Evolutionary conservation across 2,113 vertebrate genomes (phyloP).

Genomic region (Machaerirhynchus nigripectus): DNA sequence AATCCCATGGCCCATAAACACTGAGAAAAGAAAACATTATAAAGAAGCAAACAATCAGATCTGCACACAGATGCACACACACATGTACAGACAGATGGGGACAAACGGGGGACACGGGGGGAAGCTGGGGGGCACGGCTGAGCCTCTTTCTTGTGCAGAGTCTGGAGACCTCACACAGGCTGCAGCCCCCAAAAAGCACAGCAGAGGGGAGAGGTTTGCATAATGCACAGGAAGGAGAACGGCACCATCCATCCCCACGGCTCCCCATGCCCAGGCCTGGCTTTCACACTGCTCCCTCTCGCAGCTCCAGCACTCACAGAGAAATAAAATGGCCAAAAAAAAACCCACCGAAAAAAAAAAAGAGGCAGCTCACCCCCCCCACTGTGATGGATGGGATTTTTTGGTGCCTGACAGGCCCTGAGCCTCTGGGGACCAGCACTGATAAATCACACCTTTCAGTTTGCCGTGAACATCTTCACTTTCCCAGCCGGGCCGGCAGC

Average conservation of each 20-base stretch:
- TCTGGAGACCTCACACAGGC: accelerated
- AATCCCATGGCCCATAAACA: constrained; percentile 54
- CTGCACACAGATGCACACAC: not conserved
- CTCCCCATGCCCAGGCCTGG: not conserved
- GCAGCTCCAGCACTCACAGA: accelerated
- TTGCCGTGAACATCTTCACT: not conserved
- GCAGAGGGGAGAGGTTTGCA: not conserved
- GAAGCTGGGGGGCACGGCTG: accelerated
- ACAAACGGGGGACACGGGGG: accelerated
- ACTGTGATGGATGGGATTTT: not conserved
- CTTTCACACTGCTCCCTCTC: not conserved
- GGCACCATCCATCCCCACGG: not conserved
- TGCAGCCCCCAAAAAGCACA: accelerated
- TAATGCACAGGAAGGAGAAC: accelerated
- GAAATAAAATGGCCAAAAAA: not conserved
- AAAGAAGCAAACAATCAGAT: not conserved
- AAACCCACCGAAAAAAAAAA: too few relatives aligned
- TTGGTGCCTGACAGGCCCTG: constrained; percentile 20
- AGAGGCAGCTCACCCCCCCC: not conserved
- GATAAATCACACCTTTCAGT: constrained; percentile 69
- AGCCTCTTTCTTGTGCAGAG: not conserved
- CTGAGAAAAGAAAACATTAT: not conserved
- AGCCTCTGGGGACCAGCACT: constrained; percentile 26
- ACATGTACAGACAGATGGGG: not conserved
- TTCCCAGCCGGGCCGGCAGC: not conserved